These are phyloP conservation scores for Poecilus cupreus DNA, from an alignment of 2,888 invertebrate species.

Conservation along the genomic window DNA sequence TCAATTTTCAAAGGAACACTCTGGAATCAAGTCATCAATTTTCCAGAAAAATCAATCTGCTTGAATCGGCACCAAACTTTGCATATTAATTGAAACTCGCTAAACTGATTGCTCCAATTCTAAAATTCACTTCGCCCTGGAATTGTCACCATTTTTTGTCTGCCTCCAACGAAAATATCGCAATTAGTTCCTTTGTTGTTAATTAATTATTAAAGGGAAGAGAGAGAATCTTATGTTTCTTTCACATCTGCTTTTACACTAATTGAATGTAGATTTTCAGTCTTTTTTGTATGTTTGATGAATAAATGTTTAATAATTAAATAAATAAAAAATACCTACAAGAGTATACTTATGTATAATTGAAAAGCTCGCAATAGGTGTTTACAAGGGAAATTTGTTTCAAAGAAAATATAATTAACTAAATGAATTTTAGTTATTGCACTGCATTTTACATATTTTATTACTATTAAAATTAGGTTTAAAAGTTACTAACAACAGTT, in stretches of 20 bases:
- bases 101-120: constrained; percentile 40
- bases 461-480: too few relatives aligned
- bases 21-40: constrained; percentile 52
- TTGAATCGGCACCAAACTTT: constrained; percentile 49
- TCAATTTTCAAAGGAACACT: constrained; percentile 52
- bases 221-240: not conserved
- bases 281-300: too few relatives aligned
- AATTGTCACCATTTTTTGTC: not conserved
- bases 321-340: too few relatives aligned
- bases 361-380: too few relatives aligned
- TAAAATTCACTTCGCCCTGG: not conserved
- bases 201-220: not conserved
- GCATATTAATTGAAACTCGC: constrained; percentile 53
- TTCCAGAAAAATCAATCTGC: constrained; percentile 53
- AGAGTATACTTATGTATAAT: too few relatives aligned
- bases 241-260: not conserved
- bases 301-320: too few relatives aligned
- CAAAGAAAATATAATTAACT: too few relatives aligned
- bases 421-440: too few relatives aligned
- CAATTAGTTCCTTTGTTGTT: not conserved
- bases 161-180: not conserved
- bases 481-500: too few relatives aligned
- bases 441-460: too few relatives aligned
- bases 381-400: too few relatives aligned
- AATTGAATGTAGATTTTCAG: not conserved